Conservation (phyloP, 2,888 invertebrate genomes). For the Melanotus villosus region DNA sequence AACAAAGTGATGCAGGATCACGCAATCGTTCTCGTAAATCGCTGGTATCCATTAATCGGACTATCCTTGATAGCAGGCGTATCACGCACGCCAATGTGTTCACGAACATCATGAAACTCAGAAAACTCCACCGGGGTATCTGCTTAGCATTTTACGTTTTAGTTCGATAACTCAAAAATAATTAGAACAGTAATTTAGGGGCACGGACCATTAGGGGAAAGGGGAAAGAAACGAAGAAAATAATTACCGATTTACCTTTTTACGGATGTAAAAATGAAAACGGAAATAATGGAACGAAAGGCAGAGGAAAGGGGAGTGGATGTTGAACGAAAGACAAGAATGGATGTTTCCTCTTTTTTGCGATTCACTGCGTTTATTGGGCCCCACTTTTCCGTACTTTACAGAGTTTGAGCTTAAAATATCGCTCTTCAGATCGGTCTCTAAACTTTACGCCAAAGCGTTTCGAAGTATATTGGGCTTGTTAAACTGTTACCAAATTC, state of each 20-base stretch:
- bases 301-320: conserved; percentile 42
- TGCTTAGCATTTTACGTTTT: not conserved
- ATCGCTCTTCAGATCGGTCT: not conserved
- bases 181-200: not conserved
- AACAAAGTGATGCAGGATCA: conserved; percentile 55
- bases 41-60: conserved; percentile 55
- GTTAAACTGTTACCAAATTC: conserved; percentile 5
- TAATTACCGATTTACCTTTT: conserved; percentile 50
- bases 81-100: conserved; percentile 51
- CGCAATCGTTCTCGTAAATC: conserved; percentile 56
- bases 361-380: conserved; percentile 30
- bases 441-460: not conserved
- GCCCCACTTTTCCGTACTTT: conserved; percentile 12
- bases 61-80: conserved; percentile 52
- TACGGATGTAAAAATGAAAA: conserved; percentile 50
- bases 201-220: conserved; percentile 17
- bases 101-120: conserved; percentile 35
- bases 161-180: conserved; percentile 23
- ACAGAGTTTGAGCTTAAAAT: conserved; percentile 11
- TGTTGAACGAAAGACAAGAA: conserved; percentile 21
- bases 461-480: not conserved
- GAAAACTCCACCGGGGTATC: not conserved
- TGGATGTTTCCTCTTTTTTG: conserved; percentile 31
- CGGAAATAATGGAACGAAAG: conserved; percentile 49
- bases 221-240: conserved; percentile 32